Percentiles rank a stretch among this genome's conserved stretches.
Conservation (phyloP, 1,140 invertebrate species). For the Drosophila tropicalis region DNA sequence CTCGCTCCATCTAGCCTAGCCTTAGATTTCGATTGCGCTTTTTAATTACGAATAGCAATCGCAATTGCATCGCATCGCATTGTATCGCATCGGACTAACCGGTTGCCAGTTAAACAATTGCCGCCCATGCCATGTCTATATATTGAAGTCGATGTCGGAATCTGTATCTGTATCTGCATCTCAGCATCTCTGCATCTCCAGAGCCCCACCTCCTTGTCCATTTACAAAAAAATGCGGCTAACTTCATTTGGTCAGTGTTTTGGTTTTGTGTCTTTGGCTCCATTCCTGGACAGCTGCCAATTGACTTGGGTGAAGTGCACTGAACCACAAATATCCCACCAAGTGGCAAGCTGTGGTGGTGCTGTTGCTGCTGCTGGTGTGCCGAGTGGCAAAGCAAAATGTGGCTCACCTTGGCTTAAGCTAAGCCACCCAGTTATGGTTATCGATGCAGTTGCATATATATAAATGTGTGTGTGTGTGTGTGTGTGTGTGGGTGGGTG, state of each 20-base stretch:
- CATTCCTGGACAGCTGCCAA: conserved; percentile 49
- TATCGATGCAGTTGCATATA: background rate
- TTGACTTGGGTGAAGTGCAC: conserved; percentile 47
- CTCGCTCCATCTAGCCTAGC: conserved; percentile 44
- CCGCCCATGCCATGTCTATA: conserved; percentile 44
- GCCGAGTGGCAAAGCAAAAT: conserved; percentile 54
- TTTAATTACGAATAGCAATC: conserved; percentile 65
- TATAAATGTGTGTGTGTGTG: conserved; percentile 24
- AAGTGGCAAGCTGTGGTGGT: background rate
- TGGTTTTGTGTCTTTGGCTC: conserved; percentile 33
- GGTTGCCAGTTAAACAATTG: conserved; percentile 69
- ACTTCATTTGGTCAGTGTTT: conserved; percentile 61
- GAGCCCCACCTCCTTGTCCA: conserved; percentile 24
- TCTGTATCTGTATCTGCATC: conserved; percentile 47
- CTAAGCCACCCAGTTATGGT: conserved; percentile 40
- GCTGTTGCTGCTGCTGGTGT: no score
- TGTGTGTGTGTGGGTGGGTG: conserved; percentile 35
- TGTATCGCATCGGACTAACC: conserved; percentile 35
- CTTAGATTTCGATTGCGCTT: conserved; percentile 51
- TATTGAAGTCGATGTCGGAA: conserved; percentile 21
- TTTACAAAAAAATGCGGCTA: conserved; percentile 35
- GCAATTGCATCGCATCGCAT: conserved; percentile 1
- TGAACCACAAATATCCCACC: conserved; percentile 38
- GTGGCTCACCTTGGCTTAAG: conserved; percentile 72
- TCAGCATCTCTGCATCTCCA: conserved; percentile 24